Evolutionary conservation across 2,113 vertebrate species (phyloP), one percentile per base, ranked within the genome.

Genomic region (Capreolus pygargus): DNA sequence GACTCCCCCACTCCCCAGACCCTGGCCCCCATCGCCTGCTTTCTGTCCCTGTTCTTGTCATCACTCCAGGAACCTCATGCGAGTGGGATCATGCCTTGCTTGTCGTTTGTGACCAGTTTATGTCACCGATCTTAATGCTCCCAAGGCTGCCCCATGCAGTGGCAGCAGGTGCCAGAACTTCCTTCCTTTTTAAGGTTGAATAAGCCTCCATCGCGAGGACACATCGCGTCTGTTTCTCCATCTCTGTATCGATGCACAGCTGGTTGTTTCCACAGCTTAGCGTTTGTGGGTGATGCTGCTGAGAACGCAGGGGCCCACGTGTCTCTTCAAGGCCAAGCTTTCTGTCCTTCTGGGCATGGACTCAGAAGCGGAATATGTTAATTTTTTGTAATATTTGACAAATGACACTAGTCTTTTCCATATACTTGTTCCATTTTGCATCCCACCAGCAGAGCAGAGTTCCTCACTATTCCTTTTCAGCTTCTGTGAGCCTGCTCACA

Each of bases 201-300:
- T 8, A 39, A 39, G 19, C 3, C 16, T 45, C 17, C 52, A 3
- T 9, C 1, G 13, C 1, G 3, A 23, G 30, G 0, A 4, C 33
- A 19, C 23, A 9, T 7, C 0, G 4, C 1, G 1, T 6, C 23
- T 36, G 7, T 28, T 82, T 13, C 5, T 23, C 16, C 10, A 0
- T 10, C 13, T n/a, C 27, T 13, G 16, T 12, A 6, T 19, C 7
- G 0, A 47, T 1, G 78, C 10, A 10, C 33, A 16, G 27, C 15
- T 47, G 58, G 25, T 7, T 19, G 12, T 17, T 39, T 25, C 90
- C 78, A 5, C 47, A 12, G 9, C 30, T 82, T 16, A 3, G 47
- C 17, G 11, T 2, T 15, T 33, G 76, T 82, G 76, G 81, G n/a
- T 79, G 28, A 52, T 15, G 47, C 36, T 33, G 52, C 64, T 25